Conservation (phyloP, 2,113 vertebrate species). For the Pyrgilauda ruficollis region DNA sequence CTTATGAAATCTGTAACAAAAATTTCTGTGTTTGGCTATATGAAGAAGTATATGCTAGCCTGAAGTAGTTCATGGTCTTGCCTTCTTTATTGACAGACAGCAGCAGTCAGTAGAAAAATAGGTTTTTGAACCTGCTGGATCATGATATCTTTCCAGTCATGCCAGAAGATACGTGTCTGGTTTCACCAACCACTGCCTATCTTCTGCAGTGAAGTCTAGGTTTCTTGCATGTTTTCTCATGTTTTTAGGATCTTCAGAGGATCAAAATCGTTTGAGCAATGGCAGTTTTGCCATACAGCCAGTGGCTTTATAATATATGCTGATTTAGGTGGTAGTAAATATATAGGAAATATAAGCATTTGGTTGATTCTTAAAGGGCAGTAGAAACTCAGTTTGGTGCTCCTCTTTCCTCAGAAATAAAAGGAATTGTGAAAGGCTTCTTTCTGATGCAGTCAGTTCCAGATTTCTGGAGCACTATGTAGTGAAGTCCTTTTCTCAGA, state of each 20-base stretch:
- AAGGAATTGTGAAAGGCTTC: neutral
- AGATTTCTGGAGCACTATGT: neutral
- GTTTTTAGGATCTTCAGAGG: neutral
- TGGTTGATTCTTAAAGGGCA: neutral
- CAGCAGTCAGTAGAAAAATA: constrained; percentile 67
- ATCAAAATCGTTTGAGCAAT: neutral
- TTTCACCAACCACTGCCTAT: neutral
- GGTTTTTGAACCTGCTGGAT: constrained; percentile 70
- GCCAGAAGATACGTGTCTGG: neutral
- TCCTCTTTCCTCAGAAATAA: neutral
- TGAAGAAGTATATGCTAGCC: neutral
- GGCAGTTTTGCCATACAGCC: neutral
- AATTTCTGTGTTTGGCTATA: neutral
- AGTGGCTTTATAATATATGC: neutral
- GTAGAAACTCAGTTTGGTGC: neutral
- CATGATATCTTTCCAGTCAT: constrained; percentile 42
- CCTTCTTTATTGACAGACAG: constrained; percentile 64
- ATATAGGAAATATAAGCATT: neutral
- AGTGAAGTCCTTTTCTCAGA: neutral
- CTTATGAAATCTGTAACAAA: neutral
- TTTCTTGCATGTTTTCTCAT: neutral
- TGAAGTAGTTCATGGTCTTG: constrained; percentile 11
- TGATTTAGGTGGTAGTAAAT: neutral
- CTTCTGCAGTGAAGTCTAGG: neutral
- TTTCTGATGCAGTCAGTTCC: neutral